Conservation (phyloP, 2,888 invertebrate species). For the Heteropelma amictum region DNA sequence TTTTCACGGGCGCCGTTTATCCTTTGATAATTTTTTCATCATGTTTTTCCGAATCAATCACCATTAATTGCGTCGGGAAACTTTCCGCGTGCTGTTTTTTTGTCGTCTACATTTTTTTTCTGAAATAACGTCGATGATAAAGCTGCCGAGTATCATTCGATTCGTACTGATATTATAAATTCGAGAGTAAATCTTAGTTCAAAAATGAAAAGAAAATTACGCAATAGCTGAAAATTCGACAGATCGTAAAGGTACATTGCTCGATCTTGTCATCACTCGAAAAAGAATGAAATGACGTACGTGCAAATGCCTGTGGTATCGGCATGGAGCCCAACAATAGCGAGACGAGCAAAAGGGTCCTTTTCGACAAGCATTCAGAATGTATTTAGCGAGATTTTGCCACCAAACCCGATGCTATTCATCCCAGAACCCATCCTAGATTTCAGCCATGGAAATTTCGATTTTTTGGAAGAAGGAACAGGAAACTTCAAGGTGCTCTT, state of each 20-base stretch:
- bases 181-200: background rate
- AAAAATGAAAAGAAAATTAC: background rate
- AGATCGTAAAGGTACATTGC: background rate
- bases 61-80: too few relatives aligned
- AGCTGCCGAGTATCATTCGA: too few relatives aligned
- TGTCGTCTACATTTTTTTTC: background rate
- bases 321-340: background rate
- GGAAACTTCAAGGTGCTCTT: slow-evolving; percentile 12
- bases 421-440: too few relatives aligned
- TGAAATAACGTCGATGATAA: too few relatives aligned
- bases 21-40: slow-evolving; percentile 19
- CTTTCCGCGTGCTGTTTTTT: too few relatives aligned
- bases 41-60: too few relatives aligned
- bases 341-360: slow-evolving; percentile 21
- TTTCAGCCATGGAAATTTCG: slow-evolving; percentile 67
- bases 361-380: slow-evolving; percentile 64
- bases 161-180: too few relatives aligned
- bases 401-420: too few relatives aligned
- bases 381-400: slow-evolving; percentile 69
- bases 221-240: background rate
- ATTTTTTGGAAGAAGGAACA: slow-evolving; percentile 49
- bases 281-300: background rate
- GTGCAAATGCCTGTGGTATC: background rate
- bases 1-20: too few relatives aligned
- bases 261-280: background rate